phyloP scores from a whole-genome alignment of 2,888 invertebrate genomes.

The Tetranychus piercei region DNA sequence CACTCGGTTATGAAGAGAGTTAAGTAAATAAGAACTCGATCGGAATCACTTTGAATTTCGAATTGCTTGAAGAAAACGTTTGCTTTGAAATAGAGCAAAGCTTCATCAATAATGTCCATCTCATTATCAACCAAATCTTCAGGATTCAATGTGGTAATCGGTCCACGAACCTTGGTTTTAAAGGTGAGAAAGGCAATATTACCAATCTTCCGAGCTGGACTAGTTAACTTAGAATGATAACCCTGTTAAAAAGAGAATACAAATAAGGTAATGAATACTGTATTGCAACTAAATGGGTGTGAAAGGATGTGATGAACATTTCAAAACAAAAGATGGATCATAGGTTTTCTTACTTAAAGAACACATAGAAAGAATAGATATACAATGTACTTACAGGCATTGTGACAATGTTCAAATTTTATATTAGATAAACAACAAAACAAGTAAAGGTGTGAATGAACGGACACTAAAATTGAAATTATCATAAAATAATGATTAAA shows the following conservation, averaged over 20 bases:
- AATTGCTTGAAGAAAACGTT: slow-evolving; percentile 98
- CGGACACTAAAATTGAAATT: too few relatives aligned
- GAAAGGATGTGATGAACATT: background rate
- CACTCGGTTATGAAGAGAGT: slow-evolving; percentile 96
- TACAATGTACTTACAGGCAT: too few relatives aligned
- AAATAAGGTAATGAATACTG: background rate
- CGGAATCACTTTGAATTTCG: slow-evolving; percentile 91
- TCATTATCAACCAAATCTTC: slow-evolving; percentile 15
- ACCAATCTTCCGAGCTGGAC: slow-evolving; percentile 29
- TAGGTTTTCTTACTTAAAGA: background rate
- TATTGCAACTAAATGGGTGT: background rate
- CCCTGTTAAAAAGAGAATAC: background rate
- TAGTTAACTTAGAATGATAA: slow-evolving; percentile 14
- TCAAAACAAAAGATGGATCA: background rate
- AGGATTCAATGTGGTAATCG: slow-evolving; percentile 29
- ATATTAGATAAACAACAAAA: too few relatives aligned
- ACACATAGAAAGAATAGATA: too few relatives aligned
- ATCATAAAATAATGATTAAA: too few relatives aligned
- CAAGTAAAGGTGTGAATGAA: too few relatives aligned
- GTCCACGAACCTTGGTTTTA: slow-evolving; percentile 37
- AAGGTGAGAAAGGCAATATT: slow-evolving; percentile 39
- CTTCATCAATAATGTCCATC: slow-evolving; percentile 54
- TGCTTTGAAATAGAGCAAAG: slow-evolving; percentile 88
- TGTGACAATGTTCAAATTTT: too few relatives aligned
- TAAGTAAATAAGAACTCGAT: slow-evolving; percentile 86